phyloP scores from a whole-genome alignment of 2,888 invertebrate genomes.

The Eilema caniola region DNA sequence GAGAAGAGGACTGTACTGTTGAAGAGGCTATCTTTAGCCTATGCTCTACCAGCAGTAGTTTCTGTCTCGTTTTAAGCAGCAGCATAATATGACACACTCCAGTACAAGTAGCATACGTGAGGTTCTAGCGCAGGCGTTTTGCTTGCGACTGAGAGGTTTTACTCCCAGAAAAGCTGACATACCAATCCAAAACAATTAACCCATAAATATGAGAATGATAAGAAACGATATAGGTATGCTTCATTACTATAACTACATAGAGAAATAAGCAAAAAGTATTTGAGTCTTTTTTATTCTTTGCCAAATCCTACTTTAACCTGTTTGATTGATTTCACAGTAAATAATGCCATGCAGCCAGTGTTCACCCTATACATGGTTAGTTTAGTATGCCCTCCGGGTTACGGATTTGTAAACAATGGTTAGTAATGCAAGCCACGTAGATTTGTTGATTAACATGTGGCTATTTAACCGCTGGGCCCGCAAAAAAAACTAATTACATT shows the following conservation, averaged over 20 bases:
- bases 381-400: conserved; percentile 11
- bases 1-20: neutral
- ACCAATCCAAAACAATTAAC: too few relatives aligned
- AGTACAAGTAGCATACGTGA: too few relatives aligned
- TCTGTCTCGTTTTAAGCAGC: neutral
- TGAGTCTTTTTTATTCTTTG: neutral
- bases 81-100: too few relatives aligned
- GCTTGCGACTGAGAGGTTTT: too few relatives aligned
- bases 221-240: too few relatives aligned
- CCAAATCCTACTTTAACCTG: neutral
- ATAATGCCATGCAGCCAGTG: conserved; percentile 2
- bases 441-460: conserved; percentile 20
- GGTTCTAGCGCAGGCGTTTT: too few relatives aligned
- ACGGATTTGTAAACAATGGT: conserved; percentile 18
- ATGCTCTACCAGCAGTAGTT: neutral
- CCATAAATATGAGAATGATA: too few relatives aligned
- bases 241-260: too few relatives aligned
- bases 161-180: too few relatives aligned
- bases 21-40: neutral
- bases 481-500: conserved; percentile 16
- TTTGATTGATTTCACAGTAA: neutral
- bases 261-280: too few relatives aligned
- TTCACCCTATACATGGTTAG: neutral
- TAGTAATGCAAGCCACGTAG: conserved; percentile 18
- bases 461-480: conserved; percentile 15